phyloP scores from a whole-genome alignment of 2,113 vertebrate genomes.

The Alethe castanea region DNA sequence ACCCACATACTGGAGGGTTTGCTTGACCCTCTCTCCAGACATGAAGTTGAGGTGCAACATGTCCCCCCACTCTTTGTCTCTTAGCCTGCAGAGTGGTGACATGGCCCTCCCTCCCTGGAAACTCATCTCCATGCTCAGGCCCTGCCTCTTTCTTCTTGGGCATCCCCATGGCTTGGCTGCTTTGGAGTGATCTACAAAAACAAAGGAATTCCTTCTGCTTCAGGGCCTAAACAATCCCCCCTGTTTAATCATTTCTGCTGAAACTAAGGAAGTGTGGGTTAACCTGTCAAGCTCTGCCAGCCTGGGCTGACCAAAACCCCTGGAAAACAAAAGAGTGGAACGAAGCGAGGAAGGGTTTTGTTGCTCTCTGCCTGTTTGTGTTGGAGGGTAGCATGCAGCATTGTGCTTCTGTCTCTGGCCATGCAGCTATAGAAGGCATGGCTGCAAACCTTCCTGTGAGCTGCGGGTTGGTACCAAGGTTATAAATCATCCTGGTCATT shows the following conservation, averaged over 20 bases:
- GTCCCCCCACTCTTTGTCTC: neutral
- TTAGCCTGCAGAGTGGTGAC: neutral
- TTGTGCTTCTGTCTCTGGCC: neutral
- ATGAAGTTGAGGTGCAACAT: neutral
- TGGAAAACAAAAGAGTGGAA: slow-evolving; percentile 65
- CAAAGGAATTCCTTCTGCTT: slow-evolving; percentile 55
- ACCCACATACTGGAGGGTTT: neutral
- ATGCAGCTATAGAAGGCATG: neutral
- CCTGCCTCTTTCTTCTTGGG: neutral
- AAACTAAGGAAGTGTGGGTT: slow-evolving; percentile 52
- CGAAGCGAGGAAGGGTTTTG: slow-evolving; percentile 41
- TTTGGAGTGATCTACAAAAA: slow-evolving; percentile 57
- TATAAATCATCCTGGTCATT: slow-evolving; percentile 21
- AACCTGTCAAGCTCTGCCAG: slow-evolving; percentile 62
- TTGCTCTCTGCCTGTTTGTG: slow-evolving; percentile 31
- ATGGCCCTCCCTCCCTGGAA: neutral
- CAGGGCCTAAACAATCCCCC: slow-evolving; percentile 37
- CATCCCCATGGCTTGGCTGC: neutral
- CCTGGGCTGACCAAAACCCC: slow-evolving; percentile 21
- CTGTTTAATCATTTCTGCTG: slow-evolving; percentile 60
- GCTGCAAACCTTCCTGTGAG: neutral
- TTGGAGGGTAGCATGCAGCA: neutral
- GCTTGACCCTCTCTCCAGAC: neutral
- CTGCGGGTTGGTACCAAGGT: neutral
- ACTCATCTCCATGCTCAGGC: neutral